Percentiles rank a stretch among this genome's conserved stretches.
Conservation (phyloP, 2,113 vertebrate species). For the Cepphus grylle region DNA sequence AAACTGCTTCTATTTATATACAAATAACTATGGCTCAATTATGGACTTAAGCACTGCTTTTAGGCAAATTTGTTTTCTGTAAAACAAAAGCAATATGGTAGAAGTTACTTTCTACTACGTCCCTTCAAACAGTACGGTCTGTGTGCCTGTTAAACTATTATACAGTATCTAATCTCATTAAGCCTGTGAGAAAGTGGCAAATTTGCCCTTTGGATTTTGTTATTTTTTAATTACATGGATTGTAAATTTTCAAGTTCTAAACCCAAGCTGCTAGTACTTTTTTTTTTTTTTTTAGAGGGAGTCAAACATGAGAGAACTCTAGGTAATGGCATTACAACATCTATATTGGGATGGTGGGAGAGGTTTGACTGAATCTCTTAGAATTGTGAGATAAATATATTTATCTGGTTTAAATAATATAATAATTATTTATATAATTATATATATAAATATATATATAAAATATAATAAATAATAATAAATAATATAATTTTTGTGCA, state of each 20-base stretch:
- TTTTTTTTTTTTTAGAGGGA: background rate
- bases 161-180: background rate
- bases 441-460: too few species aligned
- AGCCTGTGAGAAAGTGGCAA: background rate
- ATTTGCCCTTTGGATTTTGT: background rate
- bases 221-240: background rate
- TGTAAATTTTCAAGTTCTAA: background rate
- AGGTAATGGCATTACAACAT: background rate
- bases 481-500: background rate
- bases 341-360: background rate
- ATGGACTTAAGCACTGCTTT: background rate
- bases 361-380: background rate
- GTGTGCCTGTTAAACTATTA: background rate
- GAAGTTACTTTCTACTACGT: background rate
- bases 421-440: too few species aligned
- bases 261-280: background rate
- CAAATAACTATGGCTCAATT: conserved; percentile 17
- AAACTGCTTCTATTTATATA: conserved; percentile 46
- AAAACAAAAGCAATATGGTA: background rate
- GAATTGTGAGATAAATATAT: background rate
- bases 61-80: background rate
- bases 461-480: too few species aligned
- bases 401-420: background rate
- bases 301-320: background rate
- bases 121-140: background rate